Evolutionary conservation across 2,888 invertebrate genomes (phyloP).

Genomic region (Napeogenes sylphis): DNA sequence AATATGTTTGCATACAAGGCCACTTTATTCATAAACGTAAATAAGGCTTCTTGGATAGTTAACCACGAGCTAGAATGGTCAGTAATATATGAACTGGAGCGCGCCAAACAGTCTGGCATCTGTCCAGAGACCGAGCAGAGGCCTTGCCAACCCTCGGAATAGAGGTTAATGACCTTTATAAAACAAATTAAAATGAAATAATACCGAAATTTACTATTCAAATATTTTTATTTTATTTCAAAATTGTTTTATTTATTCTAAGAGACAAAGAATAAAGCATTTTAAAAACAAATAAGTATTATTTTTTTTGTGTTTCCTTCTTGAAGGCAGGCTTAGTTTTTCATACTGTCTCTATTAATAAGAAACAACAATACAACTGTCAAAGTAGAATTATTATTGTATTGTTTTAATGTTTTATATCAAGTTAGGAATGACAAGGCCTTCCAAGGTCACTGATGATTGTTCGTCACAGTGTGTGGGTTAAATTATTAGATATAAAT

Average conservation of each 20-base stretch:
- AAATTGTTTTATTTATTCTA: too few species aligned
- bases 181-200: neutral
- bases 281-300: too few species aligned
- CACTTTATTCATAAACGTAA: neutral
- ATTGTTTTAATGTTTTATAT: neutral
- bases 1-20: neutral
- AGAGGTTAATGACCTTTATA: neutral
- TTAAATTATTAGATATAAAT: neutral
- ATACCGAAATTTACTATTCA: too few species aligned
- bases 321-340: too few species aligned
- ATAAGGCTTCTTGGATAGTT: neutral
- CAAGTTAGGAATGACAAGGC: slow-evolving; percentile 9
- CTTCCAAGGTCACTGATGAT: slow-evolving; percentile 10
- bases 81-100: slow-evolving; percentile 13
- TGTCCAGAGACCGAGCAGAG: slow-evolving; percentile 12
- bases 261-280: too few species aligned
- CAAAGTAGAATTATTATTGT: neutral
- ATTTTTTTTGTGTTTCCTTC: too few species aligned
- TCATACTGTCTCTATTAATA: too few species aligned
- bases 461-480: slow-evolving; percentile 3
- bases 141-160: slow-evolving; percentile 8
- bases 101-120: slow-evolving; percentile 24
- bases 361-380: too few species aligned
- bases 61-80: neutral
- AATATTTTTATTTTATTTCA: too few species aligned